Evolutionary conservation across 2,113 vertebrate genomes (phyloP).

Genomic region (Lepisosteus osseus): DNA sequence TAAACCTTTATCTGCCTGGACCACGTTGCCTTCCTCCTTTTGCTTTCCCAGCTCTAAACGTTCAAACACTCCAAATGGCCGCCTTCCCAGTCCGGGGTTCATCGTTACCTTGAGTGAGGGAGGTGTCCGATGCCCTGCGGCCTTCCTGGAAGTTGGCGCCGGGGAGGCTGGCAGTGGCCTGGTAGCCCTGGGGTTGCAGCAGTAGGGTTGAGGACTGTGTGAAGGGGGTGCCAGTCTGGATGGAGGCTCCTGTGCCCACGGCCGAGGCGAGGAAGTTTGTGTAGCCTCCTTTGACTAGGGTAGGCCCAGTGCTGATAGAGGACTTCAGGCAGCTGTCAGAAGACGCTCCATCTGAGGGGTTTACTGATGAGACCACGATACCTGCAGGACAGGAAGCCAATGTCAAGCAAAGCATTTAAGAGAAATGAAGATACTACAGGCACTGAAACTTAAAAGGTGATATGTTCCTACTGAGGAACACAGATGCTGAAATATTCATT

Average conservation of each 20-base stretch:
- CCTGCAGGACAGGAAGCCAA: conserved; percentile 54
- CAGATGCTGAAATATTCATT: too few relatives aligned
- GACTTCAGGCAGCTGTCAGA: conserved; percentile 87
- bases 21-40: too few relatives aligned
- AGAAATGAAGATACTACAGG: too few relatives aligned
- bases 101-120: conserved; percentile 86
- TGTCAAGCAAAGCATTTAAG: too few relatives aligned
- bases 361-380: conserved; percentile 74
- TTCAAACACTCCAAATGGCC: too few relatives aligned
- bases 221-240: conserved; percentile 63
- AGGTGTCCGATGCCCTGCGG: conserved; percentile 93
- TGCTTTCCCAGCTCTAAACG: too few relatives aligned
- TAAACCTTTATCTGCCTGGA: not conserved
- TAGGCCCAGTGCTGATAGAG: conserved; percentile 63
- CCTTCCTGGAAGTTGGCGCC: conserved; percentile 88
- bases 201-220: conserved; percentile 81
- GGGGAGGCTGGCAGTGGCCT: conserved; percentile 51
- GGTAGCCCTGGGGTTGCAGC: conserved; percentile 72
- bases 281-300: conserved; percentile 53
- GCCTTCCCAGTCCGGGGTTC: not conserved
- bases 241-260: conserved; percentile 54
- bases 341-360: conserved; percentile 79
- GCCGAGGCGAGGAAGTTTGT: conserved; percentile 63
- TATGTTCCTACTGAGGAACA: too few relatives aligned
- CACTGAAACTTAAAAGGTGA: too few relatives aligned